Conservation (phyloP, 2,797 vertebrate species). For the Lepilemur septentrionalis region DNA sequence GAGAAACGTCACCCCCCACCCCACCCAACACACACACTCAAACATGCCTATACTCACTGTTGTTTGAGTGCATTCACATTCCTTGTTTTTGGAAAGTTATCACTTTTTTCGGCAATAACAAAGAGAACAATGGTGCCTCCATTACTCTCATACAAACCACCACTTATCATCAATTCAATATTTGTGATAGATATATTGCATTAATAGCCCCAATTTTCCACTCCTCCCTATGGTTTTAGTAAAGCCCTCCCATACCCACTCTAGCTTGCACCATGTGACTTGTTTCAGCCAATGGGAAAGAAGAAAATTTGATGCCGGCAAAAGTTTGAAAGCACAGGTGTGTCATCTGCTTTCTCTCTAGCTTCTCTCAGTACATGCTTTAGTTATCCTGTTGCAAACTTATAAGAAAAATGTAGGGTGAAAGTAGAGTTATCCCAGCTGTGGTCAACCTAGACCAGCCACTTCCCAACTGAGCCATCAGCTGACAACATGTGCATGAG, state of each 20-base stretch:
- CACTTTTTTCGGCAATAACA: conserved; percentile 29
- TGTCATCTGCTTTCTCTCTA: not conserved
- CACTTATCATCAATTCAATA: not conserved
- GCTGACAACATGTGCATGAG: not conserved
- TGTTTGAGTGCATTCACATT: not conserved
- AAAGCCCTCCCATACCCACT: not conserved
- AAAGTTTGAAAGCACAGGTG: not conserved
- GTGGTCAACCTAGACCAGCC: not conserved
- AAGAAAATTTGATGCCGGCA: not conserved
- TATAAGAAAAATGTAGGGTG: not conserved
- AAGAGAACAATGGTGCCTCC: not conserved
- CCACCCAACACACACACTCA: not conserved
- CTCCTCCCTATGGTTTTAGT: not conserved
- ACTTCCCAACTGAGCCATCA: not conserved
- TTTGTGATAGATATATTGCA: not conserved
- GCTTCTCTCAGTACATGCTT: not conserved
- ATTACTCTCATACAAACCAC: not conserved
- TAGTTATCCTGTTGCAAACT: not conserved
- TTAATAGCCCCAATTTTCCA: not conserved
- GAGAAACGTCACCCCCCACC: not conserved
- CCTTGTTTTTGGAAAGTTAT: not conserved
- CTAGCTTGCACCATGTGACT: not conserved
- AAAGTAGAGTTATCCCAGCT: not conserved
- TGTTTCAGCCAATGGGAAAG: not conserved
- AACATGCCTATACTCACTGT: not conserved